These are phyloP conservation scores for Piaya cayana DNA, from an alignment of 2,113 vertebrate species.

Conservation along the genomic window DNA sequence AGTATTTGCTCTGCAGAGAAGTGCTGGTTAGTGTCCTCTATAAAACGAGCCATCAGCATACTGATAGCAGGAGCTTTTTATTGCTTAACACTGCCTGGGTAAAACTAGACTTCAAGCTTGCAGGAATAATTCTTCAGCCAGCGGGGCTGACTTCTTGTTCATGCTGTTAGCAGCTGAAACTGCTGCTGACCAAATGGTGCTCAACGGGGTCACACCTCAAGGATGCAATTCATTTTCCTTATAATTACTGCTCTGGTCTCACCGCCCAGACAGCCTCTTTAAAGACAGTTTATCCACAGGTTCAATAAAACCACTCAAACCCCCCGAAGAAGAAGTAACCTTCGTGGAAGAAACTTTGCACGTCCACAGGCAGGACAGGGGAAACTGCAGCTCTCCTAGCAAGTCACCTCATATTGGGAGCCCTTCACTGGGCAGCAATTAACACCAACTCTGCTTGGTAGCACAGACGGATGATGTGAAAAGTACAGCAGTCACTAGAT, in stretches of 20 bases:
- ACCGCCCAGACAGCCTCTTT: background rate
- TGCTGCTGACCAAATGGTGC: conserved; percentile 4
- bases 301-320: background rate
- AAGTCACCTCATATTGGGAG: accelerated
- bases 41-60: background rate
- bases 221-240: background rate
- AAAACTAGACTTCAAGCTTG: background rate
- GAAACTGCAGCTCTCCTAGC: background rate
- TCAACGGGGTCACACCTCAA: background rate
- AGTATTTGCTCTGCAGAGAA: background rate
- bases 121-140: conserved; percentile 10
- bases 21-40: background rate
- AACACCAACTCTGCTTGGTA: background rate
- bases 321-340: background rate
- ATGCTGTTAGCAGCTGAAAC: background rate
- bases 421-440: background rate
- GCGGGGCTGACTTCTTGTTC: background rate
- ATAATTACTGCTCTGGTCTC: conserved; percentile 1
- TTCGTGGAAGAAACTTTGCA: background rate
- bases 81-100: background rate
- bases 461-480: background rate
- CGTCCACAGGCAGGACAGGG: background rate
- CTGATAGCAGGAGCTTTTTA: background rate
- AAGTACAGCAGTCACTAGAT: background rate
- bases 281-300: background rate